phyloP scores from a whole-genome alignment of 2,888 invertebrate species.

The Melanostoma scalare region DNA sequence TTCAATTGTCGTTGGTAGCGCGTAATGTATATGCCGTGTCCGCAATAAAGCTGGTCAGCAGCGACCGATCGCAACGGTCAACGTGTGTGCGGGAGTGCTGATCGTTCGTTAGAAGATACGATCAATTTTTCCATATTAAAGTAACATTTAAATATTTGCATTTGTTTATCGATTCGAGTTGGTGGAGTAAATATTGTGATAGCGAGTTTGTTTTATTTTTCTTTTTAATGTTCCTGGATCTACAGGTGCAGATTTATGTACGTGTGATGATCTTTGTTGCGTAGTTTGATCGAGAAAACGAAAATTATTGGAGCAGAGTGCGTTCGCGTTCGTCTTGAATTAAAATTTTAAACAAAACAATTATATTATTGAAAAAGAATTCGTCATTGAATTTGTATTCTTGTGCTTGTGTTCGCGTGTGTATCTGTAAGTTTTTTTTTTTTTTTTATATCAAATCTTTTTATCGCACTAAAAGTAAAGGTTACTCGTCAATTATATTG shows the following conservation, averaged over 20 bases:
- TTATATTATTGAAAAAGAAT: no score
- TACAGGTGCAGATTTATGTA: conserved; percentile 58
- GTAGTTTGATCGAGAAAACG: neutral
- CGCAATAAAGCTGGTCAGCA: neutral
- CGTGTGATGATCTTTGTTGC: conserved; percentile 22
- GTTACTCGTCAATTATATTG: neutral
- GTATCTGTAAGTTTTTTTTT: neutral
- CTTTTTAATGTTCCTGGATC: conserved; percentile 6
- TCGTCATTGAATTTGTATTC: no score
- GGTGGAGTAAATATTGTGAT: conserved; percentile 55
- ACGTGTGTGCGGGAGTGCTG: conserved; percentile 18
- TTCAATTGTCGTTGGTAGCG: conserved; percentile 22
- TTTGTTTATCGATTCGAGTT: conserved; percentile 23
- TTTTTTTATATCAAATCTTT: neutral
- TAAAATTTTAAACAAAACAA: no score
- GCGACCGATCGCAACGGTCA: conserved; percentile 18
- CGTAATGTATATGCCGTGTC: neutral
- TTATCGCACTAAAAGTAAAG: neutral
- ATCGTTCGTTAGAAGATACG: conserved; percentile 40
- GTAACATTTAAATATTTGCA: conserved; percentile 58
- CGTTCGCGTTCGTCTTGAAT: no score
- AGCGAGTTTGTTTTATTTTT: conserved; percentile 10
- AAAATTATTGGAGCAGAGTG: no score
- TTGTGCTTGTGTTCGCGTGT: no score
- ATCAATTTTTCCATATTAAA: conserved; percentile 10